Evolutionary conservation across 2,888 invertebrate genomes (phyloP), one percentile per base, ranked within the genome.

Genomic region (Eupeodes luniger): DNA sequence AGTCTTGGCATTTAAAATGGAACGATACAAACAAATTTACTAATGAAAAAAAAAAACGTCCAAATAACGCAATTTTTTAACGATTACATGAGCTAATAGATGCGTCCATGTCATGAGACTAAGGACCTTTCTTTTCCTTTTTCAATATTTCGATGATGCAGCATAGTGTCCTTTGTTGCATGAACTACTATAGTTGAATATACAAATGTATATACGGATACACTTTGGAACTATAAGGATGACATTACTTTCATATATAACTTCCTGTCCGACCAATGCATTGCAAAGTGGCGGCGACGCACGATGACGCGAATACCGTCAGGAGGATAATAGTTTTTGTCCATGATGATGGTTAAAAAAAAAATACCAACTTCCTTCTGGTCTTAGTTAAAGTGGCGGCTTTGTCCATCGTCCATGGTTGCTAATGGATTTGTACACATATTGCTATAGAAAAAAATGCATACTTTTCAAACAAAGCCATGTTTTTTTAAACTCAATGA

Each of bases 131-230:
- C 19, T 7, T 47, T 2, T 64, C 5, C 40, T 40, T 40, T 7
- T 40, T 40, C 5, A 40, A 40, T 40, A 10, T 67, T 69, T 51
- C 67, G 77, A 64, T 66, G 66, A 77, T 82, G 82, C 78, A 78
- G 83, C 72, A 51, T 5, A 40, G 57, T 78, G 57, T 49, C 1
- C 34, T 36, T 49, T 67, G 51, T 49, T 34, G 27, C 16, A 69
- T 47, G 5, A 49, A 10, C 19, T 47, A 64, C 19, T 40, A 5
- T 40, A 40, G 27, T 40, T 5, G 40, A 40, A 47, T 19, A 11
- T 27, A 27, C 27, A 27, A 3, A 27, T 40, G 4, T 40, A 66
- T 19, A 27, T 57, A 49, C 66, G 47, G 47, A 62, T 49, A 49
- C 19, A n/a, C 66, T 66, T 51, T 49, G 66, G 66, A 14, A 49